These are phyloP conservation scores for Epinephelus lanceolatus DNA, from an alignment of 2,113 vertebrate genomes.

Conservation along the genomic window DNA sequence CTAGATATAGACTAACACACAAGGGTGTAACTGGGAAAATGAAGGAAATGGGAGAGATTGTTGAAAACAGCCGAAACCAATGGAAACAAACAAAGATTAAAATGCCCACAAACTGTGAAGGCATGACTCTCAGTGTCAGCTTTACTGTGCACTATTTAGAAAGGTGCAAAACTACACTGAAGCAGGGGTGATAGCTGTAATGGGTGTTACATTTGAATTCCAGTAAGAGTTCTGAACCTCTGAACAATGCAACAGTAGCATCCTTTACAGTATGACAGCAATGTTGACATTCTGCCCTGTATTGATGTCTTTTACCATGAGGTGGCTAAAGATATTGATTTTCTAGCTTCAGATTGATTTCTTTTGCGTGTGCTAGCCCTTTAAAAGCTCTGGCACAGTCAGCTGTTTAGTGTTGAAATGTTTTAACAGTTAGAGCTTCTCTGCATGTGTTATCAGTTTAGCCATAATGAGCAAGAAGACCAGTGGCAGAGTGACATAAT, in stretches of 20 bases:
- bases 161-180: conserved; percentile 16
- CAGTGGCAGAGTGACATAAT: conserved; percentile 57
- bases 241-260: neutral
- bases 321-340: conserved; percentile 33
- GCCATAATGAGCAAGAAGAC: conserved; percentile 47
- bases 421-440: conserved; percentile 42
- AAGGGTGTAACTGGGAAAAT: conserved; percentile 72
- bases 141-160: neutral
- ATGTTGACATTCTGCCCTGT: conserved; percentile 27
- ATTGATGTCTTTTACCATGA: conserved; percentile 25
- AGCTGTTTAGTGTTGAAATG: conserved; percentile 50
- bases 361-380: conserved; percentile 11
- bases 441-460: conserved; percentile 58
- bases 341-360: conserved; percentile 43
- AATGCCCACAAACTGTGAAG: neutral
- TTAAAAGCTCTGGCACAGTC: conserved; percentile 42
- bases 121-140: neutral
- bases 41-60: conserved; percentile 59
- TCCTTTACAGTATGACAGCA: conserved; percentile 7
- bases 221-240: neutral
- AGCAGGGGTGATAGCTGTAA: neutral
- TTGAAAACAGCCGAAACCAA: conserved; percentile 59
- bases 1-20: conserved; percentile 68
- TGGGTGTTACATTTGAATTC: conserved; percentile 2
- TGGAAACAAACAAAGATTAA: conserved; percentile 55